A percentile compares a stretch with the other conserved stretches of the same genome.
These are phyloP conservation scores for Macaria notata DNA, from an alignment of 2,888 invertebrate genomes.

Conservation along the genomic window DNA sequence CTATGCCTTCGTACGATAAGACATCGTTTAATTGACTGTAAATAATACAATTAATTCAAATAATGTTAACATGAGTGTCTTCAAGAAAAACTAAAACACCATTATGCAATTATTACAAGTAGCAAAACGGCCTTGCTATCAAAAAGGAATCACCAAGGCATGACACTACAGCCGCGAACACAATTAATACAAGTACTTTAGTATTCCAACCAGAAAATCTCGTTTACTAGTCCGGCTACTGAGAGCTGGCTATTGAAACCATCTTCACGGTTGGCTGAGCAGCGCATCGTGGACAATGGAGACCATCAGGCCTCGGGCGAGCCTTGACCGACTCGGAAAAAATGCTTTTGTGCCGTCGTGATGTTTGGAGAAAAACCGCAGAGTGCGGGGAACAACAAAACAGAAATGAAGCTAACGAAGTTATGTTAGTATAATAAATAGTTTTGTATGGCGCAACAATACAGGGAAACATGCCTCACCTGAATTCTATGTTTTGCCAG, in stretches of 20 bases:
- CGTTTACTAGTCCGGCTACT: constrained; percentile 26
- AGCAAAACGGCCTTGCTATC: background rate
- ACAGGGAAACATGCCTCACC: too few relatives aligned
- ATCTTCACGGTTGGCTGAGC: constrained; percentile 49
- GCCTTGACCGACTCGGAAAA: constrained; percentile 51
- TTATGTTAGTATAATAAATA: background rate
- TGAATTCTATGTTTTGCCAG: too few relatives aligned
- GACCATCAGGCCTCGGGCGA: constrained; percentile 49
- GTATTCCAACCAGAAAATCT: constrained; percentile 19
- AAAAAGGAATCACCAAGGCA: constrained; percentile 7
- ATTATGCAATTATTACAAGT: too few relatives aligned
- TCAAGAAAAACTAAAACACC: too few relatives aligned
- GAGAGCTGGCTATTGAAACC: constrained; percentile 40
- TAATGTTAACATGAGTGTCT: too few relatives aligned
- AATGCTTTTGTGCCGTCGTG: constrained; percentile 25
- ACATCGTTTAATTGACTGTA: too few relatives aligned
- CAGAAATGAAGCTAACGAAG: background rate
- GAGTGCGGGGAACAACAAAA: constrained; percentile 1
- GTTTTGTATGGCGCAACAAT: background rate
- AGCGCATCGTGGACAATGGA: constrained; percentile 47
- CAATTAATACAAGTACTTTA: constrained; percentile 4
- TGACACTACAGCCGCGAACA: constrained; percentile 7
- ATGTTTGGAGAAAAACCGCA: constrained; percentile 5
- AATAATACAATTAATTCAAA: too few relatives aligned
- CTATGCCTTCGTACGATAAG: too few relatives aligned